Evolutionary conservation across 2,888 invertebrate genomes (phyloP).

Genomic region (Drosophila multiciliata): DNA sequence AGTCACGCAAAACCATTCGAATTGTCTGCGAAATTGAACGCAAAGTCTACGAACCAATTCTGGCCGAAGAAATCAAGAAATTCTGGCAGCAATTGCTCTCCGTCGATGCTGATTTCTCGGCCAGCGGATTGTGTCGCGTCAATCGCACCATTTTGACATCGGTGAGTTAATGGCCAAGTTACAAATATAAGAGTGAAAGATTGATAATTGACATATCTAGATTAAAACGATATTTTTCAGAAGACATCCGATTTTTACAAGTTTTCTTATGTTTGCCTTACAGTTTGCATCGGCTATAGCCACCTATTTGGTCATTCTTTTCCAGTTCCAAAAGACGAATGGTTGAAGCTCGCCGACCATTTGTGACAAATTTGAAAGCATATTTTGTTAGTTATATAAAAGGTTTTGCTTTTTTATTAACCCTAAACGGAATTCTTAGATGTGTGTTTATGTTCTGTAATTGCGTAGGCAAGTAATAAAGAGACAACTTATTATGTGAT

Average conservation of each 20-base stretch:
- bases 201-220: neutral
- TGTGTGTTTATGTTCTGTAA: conserved; percentile 40
- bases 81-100: conserved; percentile 85
- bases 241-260: neutral
- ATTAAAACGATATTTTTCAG: neutral
- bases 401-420: conserved; percentile 57
- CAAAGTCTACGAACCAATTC: conserved; percentile 75
- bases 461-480: conserved; percentile 42
- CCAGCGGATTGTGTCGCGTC: conserved; percentile 86
- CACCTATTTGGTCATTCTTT: conserved; percentile 86
- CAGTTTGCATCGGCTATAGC: conserved; percentile 86
- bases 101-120: conserved; percentile 85
- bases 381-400: conserved; percentile 53
- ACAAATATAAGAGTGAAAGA: neutral
- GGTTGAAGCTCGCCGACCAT: conserved; percentile 70
- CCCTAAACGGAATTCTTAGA: conserved; percentile 59
- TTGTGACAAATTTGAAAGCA: neutral
- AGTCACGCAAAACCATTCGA: conserved; percentile 85
- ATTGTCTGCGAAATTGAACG: conserved; percentile 85
- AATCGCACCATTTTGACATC: conserved; percentile 86
- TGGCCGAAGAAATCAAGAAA: conserved; percentile 83
- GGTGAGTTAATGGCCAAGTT: conserved; percentile 81
- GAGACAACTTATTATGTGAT: conserved; percentile 23
- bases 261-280: conserved; percentile 22
- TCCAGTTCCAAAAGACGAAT: conserved; percentile 86